Conservation (phyloP, 2,797 vertebrate genomes). For the Hephaestus fuliginosus region DNA sequence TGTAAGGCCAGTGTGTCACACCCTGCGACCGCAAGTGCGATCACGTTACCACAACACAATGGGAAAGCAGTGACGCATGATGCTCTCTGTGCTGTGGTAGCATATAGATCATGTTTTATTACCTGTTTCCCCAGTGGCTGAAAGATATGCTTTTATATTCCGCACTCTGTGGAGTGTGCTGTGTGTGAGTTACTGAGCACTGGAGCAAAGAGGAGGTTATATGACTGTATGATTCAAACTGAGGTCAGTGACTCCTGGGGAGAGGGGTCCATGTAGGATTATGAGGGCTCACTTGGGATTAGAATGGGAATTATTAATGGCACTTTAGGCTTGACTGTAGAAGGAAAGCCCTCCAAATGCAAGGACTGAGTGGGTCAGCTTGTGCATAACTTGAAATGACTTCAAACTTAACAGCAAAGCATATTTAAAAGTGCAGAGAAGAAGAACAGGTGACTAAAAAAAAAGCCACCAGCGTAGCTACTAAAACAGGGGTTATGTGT, state of each 20-base stretch:
- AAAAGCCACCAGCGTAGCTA: no score
- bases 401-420: no score
- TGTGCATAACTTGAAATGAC: no score
- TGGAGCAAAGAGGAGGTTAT: conserved; percentile 11
- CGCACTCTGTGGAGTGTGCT: not conserved
- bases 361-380: no score
- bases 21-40: conserved; percentile 28
- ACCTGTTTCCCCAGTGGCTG: conserved; percentile 32
- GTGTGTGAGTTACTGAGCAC: conserved; percentile 27
- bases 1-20: conserved; percentile 58
- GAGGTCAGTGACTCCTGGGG: conserved; percentile 6
- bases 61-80: conserved; percentile 44
- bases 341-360: no score
- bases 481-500: not conserved
- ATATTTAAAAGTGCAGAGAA: no score
- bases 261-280: no score
- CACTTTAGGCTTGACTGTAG: not conserved
- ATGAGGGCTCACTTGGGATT: not conserved
- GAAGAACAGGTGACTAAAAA: no score
- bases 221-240: conserved; percentile 12
- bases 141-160: conserved; percentile 39
- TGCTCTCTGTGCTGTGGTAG: conserved; percentile 31
- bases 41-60: conserved; percentile 65
- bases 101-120: conserved; percentile 43
- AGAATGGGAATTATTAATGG: not conserved